Percentiles rank a stretch among this genome's conserved stretches.
Evolutionary conservation across 1,140 invertebrate genomes (phyloP).

Genomic region (Zaprionus kolodkinae): DNA sequence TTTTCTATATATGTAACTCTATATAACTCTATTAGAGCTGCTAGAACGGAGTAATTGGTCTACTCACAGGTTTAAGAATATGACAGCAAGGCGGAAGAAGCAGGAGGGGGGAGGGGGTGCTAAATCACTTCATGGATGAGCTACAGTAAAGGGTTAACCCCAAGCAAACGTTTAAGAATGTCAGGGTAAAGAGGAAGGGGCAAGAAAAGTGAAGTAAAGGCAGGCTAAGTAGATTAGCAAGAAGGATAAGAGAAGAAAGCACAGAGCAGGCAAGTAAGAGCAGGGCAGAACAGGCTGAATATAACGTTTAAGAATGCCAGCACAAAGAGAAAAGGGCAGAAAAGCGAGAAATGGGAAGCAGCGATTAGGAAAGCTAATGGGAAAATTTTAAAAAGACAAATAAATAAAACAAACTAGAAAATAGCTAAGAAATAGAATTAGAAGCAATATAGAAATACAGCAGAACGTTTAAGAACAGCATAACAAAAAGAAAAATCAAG

Average conservation of each 20-base stretch:
- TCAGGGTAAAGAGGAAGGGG: no score
- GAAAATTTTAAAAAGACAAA: background rate
- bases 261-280: no score
- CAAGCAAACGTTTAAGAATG: background rate
- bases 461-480: background rate
- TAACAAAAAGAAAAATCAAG: background rate
- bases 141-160: background rate
- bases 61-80: constrained; percentile 8
- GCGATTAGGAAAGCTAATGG: background rate
- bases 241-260: no score
- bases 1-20: background rate
- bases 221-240: no score
- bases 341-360: background rate
- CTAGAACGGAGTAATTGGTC: background rate
- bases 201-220: no score
- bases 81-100: background rate
- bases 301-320: background rate
- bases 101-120: background rate
- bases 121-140: background rate
- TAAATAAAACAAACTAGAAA: background rate
- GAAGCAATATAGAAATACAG: no score
- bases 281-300: no score
- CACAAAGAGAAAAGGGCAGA: background rate
- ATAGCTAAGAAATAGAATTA: background rate
- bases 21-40: constrained; percentile 11